Evolutionary conservation across 2,113 vertebrate genomes (phyloP), one percentile per base, ranked within the genome.

Genomic region (Paramormyrops kingsleyae): DNA sequence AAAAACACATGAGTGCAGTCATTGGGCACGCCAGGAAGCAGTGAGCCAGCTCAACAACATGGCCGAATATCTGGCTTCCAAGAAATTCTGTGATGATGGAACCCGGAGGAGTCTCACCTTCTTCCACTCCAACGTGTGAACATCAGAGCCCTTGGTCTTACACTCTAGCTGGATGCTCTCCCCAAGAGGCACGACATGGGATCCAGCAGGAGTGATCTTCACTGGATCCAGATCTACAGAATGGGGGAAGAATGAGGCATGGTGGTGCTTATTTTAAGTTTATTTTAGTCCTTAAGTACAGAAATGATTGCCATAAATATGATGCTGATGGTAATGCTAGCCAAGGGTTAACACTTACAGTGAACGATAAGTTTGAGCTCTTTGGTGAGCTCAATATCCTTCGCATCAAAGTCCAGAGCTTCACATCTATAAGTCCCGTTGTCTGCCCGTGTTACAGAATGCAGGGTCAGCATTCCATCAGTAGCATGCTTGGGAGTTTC

Each of bases 191-290:
- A 94, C 88, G 0, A 83, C 52, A 24, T 95, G 91, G 9, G 94
- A 91, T 0, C 93, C 91, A 3, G 17, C 50, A 0, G 93, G 74
- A 24, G 9, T 89, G 91, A 97, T 90, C 87, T 10, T 92, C 87
- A 96, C 44, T 0, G 95, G 95, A 90, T 98, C 96, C 80, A 98
- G 94, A 92, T 96, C 97, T 98, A 66, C 90, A 24, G 42, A n/a
- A 87, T 27, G 62, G 53, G 31, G 44, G 50, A 47, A 83, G 85
- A 77, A 10, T 59, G 39, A 87, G 85, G 4, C 15, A 27, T 12
- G 47, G 31, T 15, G 46, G 42, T 19, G 21, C 44, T 83, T 21
- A 83, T 83, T 19, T 83, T 21, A 13, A 19, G 80, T 83, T 24
- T 46, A 47, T 19, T 27, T 42, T 50, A 86, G 83, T 50, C 1